phyloP scores from a whole-genome alignment of 2,113 vertebrate species.

The Mesocricetus auratus region DNA sequence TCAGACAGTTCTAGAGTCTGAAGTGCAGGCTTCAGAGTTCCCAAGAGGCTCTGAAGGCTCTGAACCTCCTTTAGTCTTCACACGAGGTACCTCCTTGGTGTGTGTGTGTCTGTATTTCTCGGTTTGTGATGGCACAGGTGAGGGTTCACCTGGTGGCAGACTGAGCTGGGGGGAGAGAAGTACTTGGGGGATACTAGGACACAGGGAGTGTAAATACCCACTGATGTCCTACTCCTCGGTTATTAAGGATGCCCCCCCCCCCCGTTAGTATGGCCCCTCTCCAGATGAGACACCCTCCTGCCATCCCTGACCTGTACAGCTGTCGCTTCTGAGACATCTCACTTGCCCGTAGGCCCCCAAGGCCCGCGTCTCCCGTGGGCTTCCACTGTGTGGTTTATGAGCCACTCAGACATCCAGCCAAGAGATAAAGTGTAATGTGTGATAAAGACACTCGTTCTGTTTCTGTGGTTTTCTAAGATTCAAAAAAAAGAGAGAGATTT shows the following conservation, averaged over 20 bases:
- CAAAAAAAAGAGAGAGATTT: slow-evolving; percentile 26
- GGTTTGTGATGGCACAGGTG: background rate
- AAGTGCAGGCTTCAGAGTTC: background rate
- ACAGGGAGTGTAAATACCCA: background rate
- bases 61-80: background rate
- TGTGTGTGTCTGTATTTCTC: no score
- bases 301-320: background rate
- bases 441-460: background rate
- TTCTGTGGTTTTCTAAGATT: slow-evolving; percentile 40
- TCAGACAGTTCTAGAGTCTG: no score
- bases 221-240: background rate
- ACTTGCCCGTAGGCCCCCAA: no score
- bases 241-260: background rate
- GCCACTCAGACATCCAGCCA: rapidly evolving
- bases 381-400: rapidly evolving
- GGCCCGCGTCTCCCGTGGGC: rapidly evolving
- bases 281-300: rapidly evolving
- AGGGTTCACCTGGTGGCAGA: rapidly evolving
- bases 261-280: rapidly evolving
- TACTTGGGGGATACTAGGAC: background rate
- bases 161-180: background rate
- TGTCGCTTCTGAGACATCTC: rapidly evolving
- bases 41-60: background rate
- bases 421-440: background rate
- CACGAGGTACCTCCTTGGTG: rapidly evolving